Evolutionary conservation across 2,113 vertebrate genomes (phyloP), one percentile per base, ranked within the genome.

Genomic region (Macquaria australasica): DNA sequence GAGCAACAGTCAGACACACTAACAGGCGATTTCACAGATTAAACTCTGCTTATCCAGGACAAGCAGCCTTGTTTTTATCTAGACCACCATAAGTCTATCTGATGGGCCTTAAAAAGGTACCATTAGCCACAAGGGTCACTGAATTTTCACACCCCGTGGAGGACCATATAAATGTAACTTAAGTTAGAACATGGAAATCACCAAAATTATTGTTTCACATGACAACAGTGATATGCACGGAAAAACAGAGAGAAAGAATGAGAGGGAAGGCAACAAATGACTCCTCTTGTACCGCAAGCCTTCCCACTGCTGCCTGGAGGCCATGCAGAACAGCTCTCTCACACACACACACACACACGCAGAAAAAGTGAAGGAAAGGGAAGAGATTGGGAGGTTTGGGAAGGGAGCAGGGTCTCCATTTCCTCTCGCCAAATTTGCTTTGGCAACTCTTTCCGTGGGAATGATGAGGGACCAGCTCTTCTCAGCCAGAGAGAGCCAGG

Each of bases 391-490:
- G 85, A 83, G 89, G 89, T 88, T 90, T 86, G 67, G 86, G 90
- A 68, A 70, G 85, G 81, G 79, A 93, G 92, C 82, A 88, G 58
- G 92, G 92, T 87, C 94, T 92, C 95, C 92, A 92, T 91, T 95
- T 96, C 91, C 95, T 96, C 93, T 95, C 77, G 12, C 80, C 82
- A 89, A 82, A 88, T 92, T 96, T 96, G 89, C 88, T 82, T 89
- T 96, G 97, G 97, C 96, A 96, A 92, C 55, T 66, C 73, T 88
- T 83, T 93, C 90, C 92, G 94, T 96, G 96, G 96, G 96, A 97
- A 94, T 92, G 75, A 91, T 91, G 79, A 73, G 53, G 88, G 77
- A 86, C 62, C 81, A 39, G 89, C 50, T 90, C 71, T 91, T 86
- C 66, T 86, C 74, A 0, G 83, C 43, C 88, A 71, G 68, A 74